Conservation (phyloP, 1,140 invertebrate genomes). For the Drosophila lacteicornis region DNA sequence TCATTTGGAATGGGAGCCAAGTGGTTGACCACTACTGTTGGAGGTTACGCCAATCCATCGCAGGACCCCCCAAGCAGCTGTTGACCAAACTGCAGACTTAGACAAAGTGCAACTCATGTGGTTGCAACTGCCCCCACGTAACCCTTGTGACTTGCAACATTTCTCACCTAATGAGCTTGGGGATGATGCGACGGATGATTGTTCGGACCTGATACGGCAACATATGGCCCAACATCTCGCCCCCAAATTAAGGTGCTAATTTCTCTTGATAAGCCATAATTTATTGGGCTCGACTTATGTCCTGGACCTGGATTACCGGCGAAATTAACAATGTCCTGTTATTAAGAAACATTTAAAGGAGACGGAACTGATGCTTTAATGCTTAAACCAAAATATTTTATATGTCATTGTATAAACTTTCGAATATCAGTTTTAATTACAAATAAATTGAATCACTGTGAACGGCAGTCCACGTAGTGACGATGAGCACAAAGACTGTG, state of each 20-base stretch:
- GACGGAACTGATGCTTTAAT: not conserved
- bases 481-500: too few species aligned
- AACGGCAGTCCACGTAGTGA: too few species aligned
- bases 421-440: too few species aligned
- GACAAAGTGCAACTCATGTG: slow-evolving; percentile 73
- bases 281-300: slow-evolving; percentile 34
- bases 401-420: too few species aligned
- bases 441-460: too few species aligned
- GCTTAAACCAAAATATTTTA: not conserved
- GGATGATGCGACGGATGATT: slow-evolving; percentile 20
- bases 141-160: slow-evolving; percentile 58
- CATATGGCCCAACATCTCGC: slow-evolving; percentile 33
- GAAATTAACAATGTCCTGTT: slow-evolving; percentile 7
- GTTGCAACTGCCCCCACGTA: slow-evolving; percentile 30
- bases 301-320: not conserved
- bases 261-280: slow-evolving; percentile 58
- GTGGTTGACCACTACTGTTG: slow-evolving; percentile 71
- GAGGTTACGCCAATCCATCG: slow-evolving; percentile 1
- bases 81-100: slow-evolving; percentile 43
- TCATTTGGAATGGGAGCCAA: slow-evolving; percentile 25
- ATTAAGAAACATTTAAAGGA: not conserved
- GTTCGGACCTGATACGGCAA: slow-evolving; percentile 25
- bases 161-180: slow-evolving; percentile 27
- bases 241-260: slow-evolving; percentile 37
- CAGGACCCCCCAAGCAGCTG: slow-evolving; percentile 18